Base-by-base conservation (phyloP, 2,113 vertebrate genomes). In the Cyanistes caeruleus region DNA sequence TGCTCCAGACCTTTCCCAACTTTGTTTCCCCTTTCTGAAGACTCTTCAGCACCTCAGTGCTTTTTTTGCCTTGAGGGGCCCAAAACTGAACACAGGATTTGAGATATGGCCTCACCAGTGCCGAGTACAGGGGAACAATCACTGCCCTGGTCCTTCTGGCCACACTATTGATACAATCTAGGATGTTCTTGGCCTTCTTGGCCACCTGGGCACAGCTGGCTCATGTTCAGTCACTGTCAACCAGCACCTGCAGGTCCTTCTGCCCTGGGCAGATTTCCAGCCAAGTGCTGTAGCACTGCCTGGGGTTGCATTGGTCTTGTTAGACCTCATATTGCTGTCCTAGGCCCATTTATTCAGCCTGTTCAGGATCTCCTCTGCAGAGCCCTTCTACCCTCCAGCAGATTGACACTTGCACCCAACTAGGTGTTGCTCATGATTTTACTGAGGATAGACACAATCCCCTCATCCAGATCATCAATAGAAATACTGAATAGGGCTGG, bases 341-440 rank as follows among this genome's bases (percentile, higher is more conserved):
- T 27, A 9, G 2, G 16, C 31, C 22, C 33, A 9, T 68, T 35
- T 22, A 37, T 37, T 44, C 52, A 76, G 9, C 25, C 25, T 70
- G 24, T 7, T 41, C 37, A 52, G 46, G 37, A 24, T 27, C 28
- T 35, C 21, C 53, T 44, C 33, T 60, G 63, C 27, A 60, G 39
- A 77, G 18, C 39, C 17, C 39, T 52, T 37, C 39, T 39, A 27
- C 11, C 27, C 37, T 33, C 33, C 37, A 52, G 37, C 63, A 44
- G 53, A 33, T 4, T 18, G 25, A 52, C 27, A 44, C 27, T 52
- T 0, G 0, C 11, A 37, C 31, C 33, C 46, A 60, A 2, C 18
- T 5, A 46, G 18, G 27, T 46, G 18, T 14, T 59, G 21, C 22
- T 21, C 14, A 37, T 23, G 15, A 53, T 23, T 52, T 44, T 46